Evolutionary conservation across 2,113 vertebrate genomes (phyloP).

Genomic region (Tauraco erythrolophus): DNA sequence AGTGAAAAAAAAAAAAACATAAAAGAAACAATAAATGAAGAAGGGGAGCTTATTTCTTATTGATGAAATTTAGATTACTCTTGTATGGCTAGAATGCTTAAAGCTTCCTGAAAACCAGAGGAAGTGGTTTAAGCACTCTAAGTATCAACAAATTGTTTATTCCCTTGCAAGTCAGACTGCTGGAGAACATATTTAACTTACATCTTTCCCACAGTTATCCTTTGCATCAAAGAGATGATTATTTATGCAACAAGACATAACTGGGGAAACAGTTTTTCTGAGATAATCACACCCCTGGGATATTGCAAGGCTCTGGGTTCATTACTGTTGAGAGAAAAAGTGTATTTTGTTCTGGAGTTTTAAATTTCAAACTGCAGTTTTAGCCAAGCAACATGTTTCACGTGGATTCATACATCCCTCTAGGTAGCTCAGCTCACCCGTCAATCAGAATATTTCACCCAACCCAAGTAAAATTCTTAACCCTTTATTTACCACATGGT

Average conservation of each 20-base stretch:
- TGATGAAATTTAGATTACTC: slow-evolving; percentile 9
- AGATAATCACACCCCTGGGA: slow-evolving; percentile 71
- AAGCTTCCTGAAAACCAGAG: slow-evolving; percentile 20
- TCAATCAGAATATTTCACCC: neutral
- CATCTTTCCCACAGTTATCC: slow-evolving; percentile 60
- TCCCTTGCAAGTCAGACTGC: slow-evolving; percentile 49
- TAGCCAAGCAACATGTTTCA: slow-evolving; percentile 25
- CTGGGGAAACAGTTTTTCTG: slow-evolving; percentile 56
- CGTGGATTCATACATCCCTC: neutral
- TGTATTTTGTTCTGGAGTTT: slow-evolving; percentile 45
- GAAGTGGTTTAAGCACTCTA: slow-evolving; percentile 18
- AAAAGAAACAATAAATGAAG: neutral
- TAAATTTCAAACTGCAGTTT: slow-evolving; percentile 21
- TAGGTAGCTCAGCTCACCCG: slow-evolving; percentile 9
- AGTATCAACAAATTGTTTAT: slow-evolving; percentile 62
- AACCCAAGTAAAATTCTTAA: slow-evolving; percentile 24
- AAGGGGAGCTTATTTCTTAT: neutral
- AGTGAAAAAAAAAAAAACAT: fast-evolving
- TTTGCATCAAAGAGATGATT: slow-evolving; percentile 67
- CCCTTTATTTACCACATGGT: neutral
- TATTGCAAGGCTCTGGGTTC: slow-evolving; percentile 45
- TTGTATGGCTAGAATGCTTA: neutral
- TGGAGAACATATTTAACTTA: slow-evolving; percentile 59
- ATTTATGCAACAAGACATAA: slow-evolving; percentile 69
- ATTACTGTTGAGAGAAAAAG: slow-evolving; percentile 48